Evolutionary conservation across 2,888 invertebrate genomes (phyloP).

Genomic region (Tenthredo amoena): DNA sequence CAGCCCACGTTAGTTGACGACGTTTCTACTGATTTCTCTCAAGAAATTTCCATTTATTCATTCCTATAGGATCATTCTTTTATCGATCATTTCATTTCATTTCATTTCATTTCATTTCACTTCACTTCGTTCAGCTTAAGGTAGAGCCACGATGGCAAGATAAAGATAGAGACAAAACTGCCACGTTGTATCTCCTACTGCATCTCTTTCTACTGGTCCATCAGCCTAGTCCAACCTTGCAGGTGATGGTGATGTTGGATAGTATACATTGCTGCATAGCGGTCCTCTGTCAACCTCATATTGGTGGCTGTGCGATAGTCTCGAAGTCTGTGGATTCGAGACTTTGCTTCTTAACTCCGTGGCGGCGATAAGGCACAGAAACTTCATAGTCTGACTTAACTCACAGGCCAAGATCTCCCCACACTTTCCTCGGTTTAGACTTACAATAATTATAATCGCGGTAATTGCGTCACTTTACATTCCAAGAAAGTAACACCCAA

Average conservation of each 20-base stretch:
- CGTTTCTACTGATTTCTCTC: conserved; percentile 31
- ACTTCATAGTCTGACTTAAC: neutral
- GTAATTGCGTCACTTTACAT: conserved; percentile 11
- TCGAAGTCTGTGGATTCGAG: neutral
- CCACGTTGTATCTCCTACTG: neutral
- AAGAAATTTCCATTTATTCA: conserved; percentile 25
- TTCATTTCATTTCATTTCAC: neutral
- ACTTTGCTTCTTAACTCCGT: neutral
- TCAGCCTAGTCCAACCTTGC: conserved; percentile 44
- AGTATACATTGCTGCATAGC: neutral
- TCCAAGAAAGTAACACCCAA: neutral
- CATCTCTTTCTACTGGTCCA: conserved; percentile 40
- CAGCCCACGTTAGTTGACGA: conserved; percentile 25
- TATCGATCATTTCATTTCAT: conserved; percentile 23
- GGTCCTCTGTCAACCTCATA: conserved; percentile 44
- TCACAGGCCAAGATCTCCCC: conserved; percentile 4
- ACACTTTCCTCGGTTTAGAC: neutral
- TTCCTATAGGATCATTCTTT: neutral
- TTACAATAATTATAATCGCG: conserved; percentile 21
- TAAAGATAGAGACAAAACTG: neutral
- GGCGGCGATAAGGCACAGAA: conserved; percentile 15
- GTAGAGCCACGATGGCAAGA: neutral
- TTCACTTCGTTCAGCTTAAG: neutral
- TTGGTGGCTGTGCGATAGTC: neutral
- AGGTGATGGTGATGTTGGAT: conserved; percentile 2